Evolutionary conservation across 2,888 invertebrate species (phyloP), one percentile per base, ranked within the genome.

Genomic region (Lacanobia oleracea): DNA sequence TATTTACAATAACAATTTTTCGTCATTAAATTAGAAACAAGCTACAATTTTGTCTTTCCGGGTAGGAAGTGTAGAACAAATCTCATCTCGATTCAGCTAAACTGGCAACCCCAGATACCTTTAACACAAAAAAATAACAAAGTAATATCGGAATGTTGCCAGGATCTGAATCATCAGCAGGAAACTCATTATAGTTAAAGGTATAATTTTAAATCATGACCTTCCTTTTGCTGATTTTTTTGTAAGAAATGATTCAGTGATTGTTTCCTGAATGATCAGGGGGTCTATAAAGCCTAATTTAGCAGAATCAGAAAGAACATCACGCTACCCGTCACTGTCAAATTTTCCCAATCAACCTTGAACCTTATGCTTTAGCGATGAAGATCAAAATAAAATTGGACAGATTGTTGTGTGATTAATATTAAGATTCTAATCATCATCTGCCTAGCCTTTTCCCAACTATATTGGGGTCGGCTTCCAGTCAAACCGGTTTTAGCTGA

Each of bases 81-180:
- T 18, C 18, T 68, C 54, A 56, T 67, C 61, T 68, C 54, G 10
- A 69, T 76, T 63, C 45, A 3, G 7, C 51, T 54, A 23, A 72
- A 45, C 21, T 59, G 62, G 43, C 62, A 60, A 78, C 75, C 48
- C 75, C 48, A 69, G 18, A 43, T 50, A 67, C 23, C 12, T 54
- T 37, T 9, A 62, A 5, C 9, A 6, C 27, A 56, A 48, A 66
- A 50, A 79, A 61, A 12, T 67, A n/a, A 77, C 60, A 70, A 70
- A 50, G 23, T 48, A 56, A 61, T 53, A 63, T 72, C 21, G 2
- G 9, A 81, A 69, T 63, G n/a, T 69, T 69, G 56, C n/a, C 45
- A 59, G n/a, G 14, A 23, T 53, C 59, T 82, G 79, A 72, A 37
- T 81, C 79, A 37, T 81, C 79, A 79, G 18, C 72, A 79, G 76